Conservation (phyloP, 2,113 vertebrate genomes). For the Ahaetulla prasina region DNA sequence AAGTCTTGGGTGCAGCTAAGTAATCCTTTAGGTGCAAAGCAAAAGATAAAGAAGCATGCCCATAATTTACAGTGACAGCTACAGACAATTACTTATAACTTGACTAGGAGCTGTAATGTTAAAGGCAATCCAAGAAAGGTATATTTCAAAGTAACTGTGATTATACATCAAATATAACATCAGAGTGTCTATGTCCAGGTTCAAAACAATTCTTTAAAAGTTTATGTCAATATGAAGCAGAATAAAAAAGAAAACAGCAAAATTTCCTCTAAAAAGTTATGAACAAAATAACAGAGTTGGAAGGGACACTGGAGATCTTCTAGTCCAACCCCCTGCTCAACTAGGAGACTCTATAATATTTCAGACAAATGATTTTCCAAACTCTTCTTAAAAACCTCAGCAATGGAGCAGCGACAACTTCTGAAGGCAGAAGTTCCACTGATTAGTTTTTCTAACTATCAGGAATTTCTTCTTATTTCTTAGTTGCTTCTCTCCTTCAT, state of each 20-base stretch:
- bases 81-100: slow-evolving; percentile 35
- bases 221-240: neutral
- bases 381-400: neutral
- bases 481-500: neutral
- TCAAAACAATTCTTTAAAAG: neutral
- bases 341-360: neutral
- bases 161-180: neutral
- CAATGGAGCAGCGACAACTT: neutral
- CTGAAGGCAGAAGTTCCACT: neutral
- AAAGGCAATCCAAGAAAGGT: slow-evolving; percentile 33
- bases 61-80: slow-evolving; percentile 32
- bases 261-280: neutral
- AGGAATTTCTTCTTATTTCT: neutral
- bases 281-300: neutral
- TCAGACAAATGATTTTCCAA: neutral
- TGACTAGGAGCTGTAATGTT: slow-evolving; percentile 22
- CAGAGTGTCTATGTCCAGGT: neutral
- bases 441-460: neutral
- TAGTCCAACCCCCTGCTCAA: neutral
- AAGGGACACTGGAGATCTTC: neutral
- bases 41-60: slow-evolving; percentile 38
- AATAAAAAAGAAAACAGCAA: neutral
- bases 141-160: slow-evolving; percentile 18
- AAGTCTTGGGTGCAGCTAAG: slow-evolving; percentile 42
- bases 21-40: slow-evolving; percentile 31